Base-by-base conservation (phyloP, 2,113 vertebrate species). In the Cyanocitta stelleri region DNA sequence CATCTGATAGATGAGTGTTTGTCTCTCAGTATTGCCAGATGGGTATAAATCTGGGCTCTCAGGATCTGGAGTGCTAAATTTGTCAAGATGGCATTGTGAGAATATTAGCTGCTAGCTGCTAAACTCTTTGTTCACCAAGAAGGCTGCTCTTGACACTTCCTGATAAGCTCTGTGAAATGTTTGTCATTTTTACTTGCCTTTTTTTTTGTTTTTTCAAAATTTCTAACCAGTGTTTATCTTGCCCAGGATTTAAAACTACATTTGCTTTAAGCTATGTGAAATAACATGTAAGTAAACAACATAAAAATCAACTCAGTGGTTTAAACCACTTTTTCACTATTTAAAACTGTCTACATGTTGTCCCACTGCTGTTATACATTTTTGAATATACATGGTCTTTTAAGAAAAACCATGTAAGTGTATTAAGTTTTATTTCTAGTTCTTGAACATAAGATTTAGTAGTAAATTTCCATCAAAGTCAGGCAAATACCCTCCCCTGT, bases 81-180 rank as follows among this genome's bases (percentile, higher is more conserved):
- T 95, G 93, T 97, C 95, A 94, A 90, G 92, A 96, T 91, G 84
- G 37, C 77, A 86, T 52, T 96, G 91, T 90, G 89, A 97, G 89
- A 82, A 90, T 76, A 91, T 94, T 95, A 94, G 68, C 74, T 96
- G 68, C 68, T 95, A 80, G 87, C 85, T 92, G 80, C 63, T 85
- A 79, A 86, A 68, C 68, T 82, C 62, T 83, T 83, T 39, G 1
- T 85, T 96, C 83, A 85, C 69, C 32, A 59, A 39, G 79, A 93
- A 73, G 27, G 26, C 41, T 69, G 56, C 41, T 92, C 75, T 82
- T 88, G 71, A 83, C 74, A 16, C 39, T 93, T 92, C 72, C 81
- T 80, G 83, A 81, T 92, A 92, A 67, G 32, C 69, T 91, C 46
- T 54, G 52, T 33, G 20, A 95, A 94, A 87, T 93, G 23, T 82